Conservation (phyloP, 2,888 invertebrate genomes). For the Priapulus caudatus region DNA sequence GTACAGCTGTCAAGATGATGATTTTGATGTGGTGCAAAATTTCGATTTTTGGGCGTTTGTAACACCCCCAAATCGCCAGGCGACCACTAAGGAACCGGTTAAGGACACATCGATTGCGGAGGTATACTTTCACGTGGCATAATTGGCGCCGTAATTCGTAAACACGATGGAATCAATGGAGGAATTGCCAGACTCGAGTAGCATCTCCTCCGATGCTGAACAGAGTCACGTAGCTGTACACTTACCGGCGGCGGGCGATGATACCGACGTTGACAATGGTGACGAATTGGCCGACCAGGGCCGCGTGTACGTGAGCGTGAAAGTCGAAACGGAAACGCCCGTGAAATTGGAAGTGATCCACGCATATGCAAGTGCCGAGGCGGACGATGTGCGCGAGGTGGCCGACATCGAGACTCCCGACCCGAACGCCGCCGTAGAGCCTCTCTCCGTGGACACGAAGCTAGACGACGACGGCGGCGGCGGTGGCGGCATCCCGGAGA, state of each 20-base stretch:
- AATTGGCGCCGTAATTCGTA: not conserved
- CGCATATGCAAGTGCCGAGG: too few species aligned
- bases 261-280: too few species aligned
- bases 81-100: not conserved
- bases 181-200: not conserved
- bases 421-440: not conserved
- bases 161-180: constrained; percentile 3
- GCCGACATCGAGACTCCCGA: not conserved
- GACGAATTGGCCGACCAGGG: too few species aligned
- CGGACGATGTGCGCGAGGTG: not conserved
- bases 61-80: not conserved
- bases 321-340: too few species aligned
- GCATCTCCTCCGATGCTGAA: too few species aligned
- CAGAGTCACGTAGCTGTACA: too few species aligned
- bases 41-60: constrained; percentile 1
- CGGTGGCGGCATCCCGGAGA: too few species aligned
- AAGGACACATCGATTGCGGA: not conserved
- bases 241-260: too few species aligned
- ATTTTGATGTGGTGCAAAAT: not conserved
- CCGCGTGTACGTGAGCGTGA: too few species aligned
- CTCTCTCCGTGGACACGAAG: not conserved
- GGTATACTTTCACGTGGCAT: not conserved
- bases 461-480: too few species aligned
- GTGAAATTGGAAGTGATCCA: too few species aligned
- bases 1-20: too few species aligned